A percentile compares a stretch with the other conserved stretches of the same genome.
Conservation (phyloP, 2,888 invertebrate species). For the Chromoteleia sp. region DNA sequence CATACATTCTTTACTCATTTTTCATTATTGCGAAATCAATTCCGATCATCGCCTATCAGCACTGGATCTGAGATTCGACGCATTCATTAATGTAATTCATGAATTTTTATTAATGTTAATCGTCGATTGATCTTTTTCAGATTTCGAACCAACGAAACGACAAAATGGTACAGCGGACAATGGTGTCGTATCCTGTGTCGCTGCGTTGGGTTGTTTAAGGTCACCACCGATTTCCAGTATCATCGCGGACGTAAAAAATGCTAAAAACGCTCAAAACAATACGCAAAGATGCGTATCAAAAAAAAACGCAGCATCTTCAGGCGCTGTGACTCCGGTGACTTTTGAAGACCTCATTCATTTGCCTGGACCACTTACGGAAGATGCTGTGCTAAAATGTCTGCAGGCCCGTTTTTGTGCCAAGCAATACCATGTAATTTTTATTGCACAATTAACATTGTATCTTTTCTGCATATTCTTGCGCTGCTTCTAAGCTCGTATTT, state of each 20-base stretch:
- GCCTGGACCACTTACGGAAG: constrained; percentile 96
- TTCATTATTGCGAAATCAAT: constrained; percentile 26
- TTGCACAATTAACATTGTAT: not conserved
- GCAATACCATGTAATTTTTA: constrained; percentile 90
- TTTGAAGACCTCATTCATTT: constrained; percentile 96
- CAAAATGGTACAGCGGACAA: constrained; percentile 80
- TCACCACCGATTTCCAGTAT: constrained; percentile 81
- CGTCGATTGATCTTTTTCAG: constrained; percentile 67
- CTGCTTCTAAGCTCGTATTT: not conserved
- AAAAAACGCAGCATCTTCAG: constrained; percentile 55
- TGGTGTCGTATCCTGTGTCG: constrained; percentile 83
- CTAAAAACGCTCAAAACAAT: constrained; percentile 75
- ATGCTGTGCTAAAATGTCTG: constrained; percentile 95
- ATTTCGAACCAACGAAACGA: constrained; percentile 80
- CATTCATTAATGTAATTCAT: not conserved
- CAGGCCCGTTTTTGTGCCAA: constrained; percentile 95
- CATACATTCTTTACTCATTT: constrained; percentile 12
- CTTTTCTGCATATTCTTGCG: no score
- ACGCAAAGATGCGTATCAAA: constrained; percentile 79
- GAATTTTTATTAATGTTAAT: not conserved
- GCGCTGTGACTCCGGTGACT: constrained; percentile 84
- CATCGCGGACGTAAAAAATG: constrained; percentile 81
- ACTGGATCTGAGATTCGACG: constrained; percentile 15
- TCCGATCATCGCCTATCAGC: constrained; percentile 25
- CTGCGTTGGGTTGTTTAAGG: constrained; percentile 80